Percentiles rank a stretch among this genome's conserved stretches.
Evolutionary conservation across 2,113 vertebrate genomes (phyloP).

Genomic region (Axis porcinus): DNA sequence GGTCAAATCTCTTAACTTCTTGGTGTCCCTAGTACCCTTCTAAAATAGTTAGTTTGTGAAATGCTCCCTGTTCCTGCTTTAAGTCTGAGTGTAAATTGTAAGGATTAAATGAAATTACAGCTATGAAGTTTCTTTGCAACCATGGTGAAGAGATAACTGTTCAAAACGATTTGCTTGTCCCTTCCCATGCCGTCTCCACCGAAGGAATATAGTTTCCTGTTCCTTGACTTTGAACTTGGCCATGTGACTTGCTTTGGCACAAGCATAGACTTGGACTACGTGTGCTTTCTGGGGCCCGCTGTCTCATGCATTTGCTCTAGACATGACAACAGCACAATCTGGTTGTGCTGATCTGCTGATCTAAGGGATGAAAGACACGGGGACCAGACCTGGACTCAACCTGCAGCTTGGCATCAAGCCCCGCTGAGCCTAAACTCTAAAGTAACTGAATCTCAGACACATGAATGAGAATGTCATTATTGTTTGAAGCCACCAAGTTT

Average conservation of each 20-base stretch:
- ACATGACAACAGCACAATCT: not conserved
- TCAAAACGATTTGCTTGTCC: not conserved
- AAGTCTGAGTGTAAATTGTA: not conserved
- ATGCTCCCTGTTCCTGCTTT: not conserved
- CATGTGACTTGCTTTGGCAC: not conserved
- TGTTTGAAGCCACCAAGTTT: not conserved
- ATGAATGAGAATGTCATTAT: not conserved
- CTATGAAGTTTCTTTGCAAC: not conserved
- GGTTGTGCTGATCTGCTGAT: too few relatives aligned
- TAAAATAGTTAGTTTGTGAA: not conserved
- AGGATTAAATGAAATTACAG: not conserved
- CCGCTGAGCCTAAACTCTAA: not conserved
- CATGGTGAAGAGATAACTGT: not conserved
- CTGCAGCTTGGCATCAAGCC: not conserved
- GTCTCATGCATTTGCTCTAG: not conserved
- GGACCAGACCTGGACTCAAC: not conserved
- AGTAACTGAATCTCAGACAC: not conserved
- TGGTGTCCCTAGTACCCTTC: not conserved
- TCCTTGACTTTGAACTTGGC: slow-evolving; percentile 10
- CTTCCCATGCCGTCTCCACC: not conserved
- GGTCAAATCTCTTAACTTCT: not conserved
- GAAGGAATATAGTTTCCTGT: not conserved
- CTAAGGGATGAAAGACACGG: not conserved
- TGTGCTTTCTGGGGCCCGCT: not conserved
- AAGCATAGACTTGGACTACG: not conserved